A percentile compares a stretch with the other conserved stretches of the same genome.
phyloP scores from a whole-genome alignment of 2,113 vertebrate genomes.

The Oryzias curvinotus region DNA sequence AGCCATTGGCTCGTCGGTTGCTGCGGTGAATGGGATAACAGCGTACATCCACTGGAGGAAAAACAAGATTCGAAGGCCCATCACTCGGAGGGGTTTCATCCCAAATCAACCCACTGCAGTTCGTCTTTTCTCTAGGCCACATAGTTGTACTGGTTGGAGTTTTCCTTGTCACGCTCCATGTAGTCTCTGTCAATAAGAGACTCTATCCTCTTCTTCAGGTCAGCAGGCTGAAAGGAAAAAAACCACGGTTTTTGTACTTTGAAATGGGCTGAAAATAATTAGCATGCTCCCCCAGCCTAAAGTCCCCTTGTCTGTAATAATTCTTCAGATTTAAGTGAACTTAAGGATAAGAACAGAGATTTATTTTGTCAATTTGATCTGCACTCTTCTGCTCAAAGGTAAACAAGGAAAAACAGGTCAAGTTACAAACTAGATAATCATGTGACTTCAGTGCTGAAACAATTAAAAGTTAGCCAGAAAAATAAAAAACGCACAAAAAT shows the following conservation, averaged over 20 bases:
- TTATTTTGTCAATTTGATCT: too few species aligned
- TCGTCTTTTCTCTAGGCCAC: slow-evolving; percentile 85
- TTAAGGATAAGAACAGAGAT: too few species aligned
- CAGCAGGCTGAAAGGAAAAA: slow-evolving; percentile 88
- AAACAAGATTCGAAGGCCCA: slow-evolving; percentile 75
- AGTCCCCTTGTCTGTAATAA: too few species aligned
- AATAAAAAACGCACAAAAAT: too few species aligned
- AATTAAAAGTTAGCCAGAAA: too few species aligned
- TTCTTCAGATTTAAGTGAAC: too few species aligned
- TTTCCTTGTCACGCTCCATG: slow-evolving; percentile 99
- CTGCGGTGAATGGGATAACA: slow-evolving; percentile 85
- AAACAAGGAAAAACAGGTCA: too few species aligned
- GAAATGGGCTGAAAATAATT: neutral
- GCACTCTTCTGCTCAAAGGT: too few species aligned
- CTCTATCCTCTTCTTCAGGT: slow-evolving; percentile 99
- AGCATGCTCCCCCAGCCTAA: too few species aligned
- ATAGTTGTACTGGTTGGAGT: slow-evolving; percentile 98
- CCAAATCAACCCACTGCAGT: slow-evolving; percentile 65
- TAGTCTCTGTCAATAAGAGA: slow-evolving; percentile 99
- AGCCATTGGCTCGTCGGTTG: slow-evolving; percentile 87
- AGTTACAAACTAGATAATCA: too few species aligned
- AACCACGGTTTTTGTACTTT: neutral
- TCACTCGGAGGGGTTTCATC: slow-evolving; percentile 81
- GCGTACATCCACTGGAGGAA: slow-evolving; percentile 84
- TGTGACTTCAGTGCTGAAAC: too few species aligned